Base-by-base conservation (phyloP, 2,113 vertebrate genomes). In the Chionodraco myersi region DNA sequence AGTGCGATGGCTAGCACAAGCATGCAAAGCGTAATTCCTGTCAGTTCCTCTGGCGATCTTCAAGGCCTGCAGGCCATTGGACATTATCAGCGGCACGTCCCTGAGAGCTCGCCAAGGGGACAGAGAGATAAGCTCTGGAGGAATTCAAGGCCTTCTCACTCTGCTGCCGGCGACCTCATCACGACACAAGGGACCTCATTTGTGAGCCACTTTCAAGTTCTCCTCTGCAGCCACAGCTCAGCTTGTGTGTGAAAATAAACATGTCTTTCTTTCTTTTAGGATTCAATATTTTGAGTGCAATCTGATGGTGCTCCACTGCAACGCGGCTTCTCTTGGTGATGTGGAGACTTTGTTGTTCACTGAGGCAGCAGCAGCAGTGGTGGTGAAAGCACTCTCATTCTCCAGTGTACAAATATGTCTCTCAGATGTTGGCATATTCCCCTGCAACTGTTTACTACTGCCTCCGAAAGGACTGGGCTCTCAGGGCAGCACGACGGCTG, bases 131-230 rank as follows among this genome's bases (percentile, higher is more conserved):
- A 90, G 77, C 79, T 67, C 51, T 59, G 75, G 56, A 86, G 65
- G 80, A 89, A 88, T 91, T 90, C 88, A 89, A 87, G 86, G 85
- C 72, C 79, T 85, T 83, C 82, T 77, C 70, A 30, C 69, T 77
- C n/a, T 58, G 60, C 80, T 64, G 77, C 72, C 44, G 51, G 77
- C 64, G 77, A 80, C 79, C 64, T 61, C 14, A 16, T 45, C 30
- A 7, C 73, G 21, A 71, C 80, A 87, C 74, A 52, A 75, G 85
- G 49, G 64, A 66, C 80, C 82, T 87, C 70, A 67, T 71, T 80
- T 88, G 73, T 84, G 69, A 75, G 68, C 10, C 45, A 47, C 75
- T 81, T 77, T 83, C 57, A 59, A 71, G 47, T 83, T 75, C 61
- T 75, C 30, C 51, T 72, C 75, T 72, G 69, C 60, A 51, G 77